phyloP scores from a whole-genome alignment of 2,797 vertebrate genomes.

The Pempheris klunzingeri region DNA sequence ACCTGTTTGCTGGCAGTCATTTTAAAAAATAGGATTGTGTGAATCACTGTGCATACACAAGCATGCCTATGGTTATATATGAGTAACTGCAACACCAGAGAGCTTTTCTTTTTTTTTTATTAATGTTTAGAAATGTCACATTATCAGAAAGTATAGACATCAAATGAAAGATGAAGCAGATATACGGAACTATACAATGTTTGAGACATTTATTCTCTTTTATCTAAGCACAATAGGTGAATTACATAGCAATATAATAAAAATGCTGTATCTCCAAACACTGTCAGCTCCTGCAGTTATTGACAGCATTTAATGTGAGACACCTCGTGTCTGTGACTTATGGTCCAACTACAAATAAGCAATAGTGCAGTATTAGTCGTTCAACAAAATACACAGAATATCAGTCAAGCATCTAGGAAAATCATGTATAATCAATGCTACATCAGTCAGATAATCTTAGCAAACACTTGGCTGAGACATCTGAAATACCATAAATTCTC shows the following conservation, averaged over 20 bases:
- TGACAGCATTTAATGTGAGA: constrained; percentile 12
- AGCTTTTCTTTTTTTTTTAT: constrained; percentile 3
- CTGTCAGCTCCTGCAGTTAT: not conserved
- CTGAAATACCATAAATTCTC: not conserved
- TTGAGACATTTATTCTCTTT: not conserved
- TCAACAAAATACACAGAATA: not conserved
- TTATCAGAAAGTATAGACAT: not conserved
- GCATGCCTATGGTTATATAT: not conserved
- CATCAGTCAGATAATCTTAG: not conserved
- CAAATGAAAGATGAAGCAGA: not conserved
- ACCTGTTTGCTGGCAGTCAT: constrained; percentile 1
- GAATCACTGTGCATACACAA: not conserved
- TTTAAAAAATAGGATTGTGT: not conserved
- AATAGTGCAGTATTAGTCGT: not conserved
- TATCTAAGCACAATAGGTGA: not conserved
- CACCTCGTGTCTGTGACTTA: not conserved
- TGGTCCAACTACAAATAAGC: not conserved
- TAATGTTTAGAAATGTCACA: constrained; percentile 1
- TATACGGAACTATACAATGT: not conserved
- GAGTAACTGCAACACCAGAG: not conserved
- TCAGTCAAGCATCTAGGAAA: not conserved
- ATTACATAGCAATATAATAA: not conserved
- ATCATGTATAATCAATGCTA: not conserved
- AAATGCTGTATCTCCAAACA: not conserved
- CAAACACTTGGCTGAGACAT: not conserved